Base-by-base conservation (phyloP, 2,113 vertebrate species). In the Rhinopomastus cyanomelas region DNA sequence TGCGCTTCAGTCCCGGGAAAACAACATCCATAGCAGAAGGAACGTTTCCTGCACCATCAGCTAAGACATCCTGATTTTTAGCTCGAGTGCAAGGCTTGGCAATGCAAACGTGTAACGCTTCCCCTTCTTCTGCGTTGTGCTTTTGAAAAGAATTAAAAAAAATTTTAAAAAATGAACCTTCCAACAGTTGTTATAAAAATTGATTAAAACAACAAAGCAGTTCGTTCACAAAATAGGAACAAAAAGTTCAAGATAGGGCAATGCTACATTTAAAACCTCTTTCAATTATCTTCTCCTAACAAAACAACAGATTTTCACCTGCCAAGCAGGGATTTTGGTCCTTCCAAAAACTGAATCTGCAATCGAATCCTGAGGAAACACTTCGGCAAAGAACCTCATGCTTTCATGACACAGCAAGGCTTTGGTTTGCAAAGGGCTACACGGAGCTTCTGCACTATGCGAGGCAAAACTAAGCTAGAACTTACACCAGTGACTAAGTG, bases 401-500 rank as follows among this genome's bases (percentile, higher is more conserved):
- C 7, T 66, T 65, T 52, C 62, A 84, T 84, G 93, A 92, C 81
- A 85, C 0, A 88, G 88, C 95, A 93, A 91, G 81, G 93, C 83
- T 91, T 90, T 62, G 25, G 62, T 89, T 90, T 88, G 75, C 52
- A 92, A 93, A 89, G 84, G 90, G 87, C 95, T 97, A 97, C 93
- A 91, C 72, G 85, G 94, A 89, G 25, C 68, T 89, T 87, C 91
- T 89, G 96, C 83, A 69, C 96, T 96, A 96, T 92, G 52, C 93
- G 89, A 95, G 95, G 85, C 85, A 81, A 95, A 42, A 76, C 94
- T 97, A 97, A 91, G 95, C 96, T 96, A 97, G 91, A 93, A 90
- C 78, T 90, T 27, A 80, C 85, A 95, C 88, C 87, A 93, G 75
- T 89, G 78, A 82, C 85, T 96, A 37, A 23, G 8, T 42, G 85